phyloP scores from a whole-genome alignment of 2,113 vertebrate species.

The Psittacara wagleri region DNA sequence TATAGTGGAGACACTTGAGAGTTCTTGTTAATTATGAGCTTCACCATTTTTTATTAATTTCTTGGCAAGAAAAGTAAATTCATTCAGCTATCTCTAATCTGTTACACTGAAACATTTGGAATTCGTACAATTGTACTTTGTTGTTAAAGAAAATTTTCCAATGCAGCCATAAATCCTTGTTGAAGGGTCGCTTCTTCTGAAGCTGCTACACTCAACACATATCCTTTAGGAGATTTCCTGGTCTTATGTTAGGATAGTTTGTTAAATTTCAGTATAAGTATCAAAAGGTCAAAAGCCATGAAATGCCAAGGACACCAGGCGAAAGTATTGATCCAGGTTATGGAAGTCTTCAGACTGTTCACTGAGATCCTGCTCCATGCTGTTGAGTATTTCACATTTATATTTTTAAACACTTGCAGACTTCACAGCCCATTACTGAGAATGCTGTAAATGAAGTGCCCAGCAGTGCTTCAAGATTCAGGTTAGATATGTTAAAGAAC shows the following conservation, averaged over 20 bases:
- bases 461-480: conserved; percentile 81
- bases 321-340: not conserved
- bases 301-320: not conserved
- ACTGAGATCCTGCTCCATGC: not conserved
- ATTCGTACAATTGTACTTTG: not conserved
- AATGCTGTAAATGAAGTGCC: conserved; percentile 73
- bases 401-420: conserved; percentile 30
- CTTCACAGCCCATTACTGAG: conserved; percentile 64
- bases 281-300: not conserved
- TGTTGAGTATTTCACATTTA: not conserved
- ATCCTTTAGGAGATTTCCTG: not conserved
- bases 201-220: not conserved
- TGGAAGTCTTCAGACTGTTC: not conserved
- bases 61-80: not conserved
- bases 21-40: not conserved
- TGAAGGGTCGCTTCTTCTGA: not conserved
- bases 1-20: not conserved
- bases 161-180: not conserved
- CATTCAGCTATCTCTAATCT: not conserved
- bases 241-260: not conserved
- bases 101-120: not conserved
- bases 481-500: conserved; percentile 88
- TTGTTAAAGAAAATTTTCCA: not conserved
- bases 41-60: not conserved
- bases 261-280: not conserved